Evolutionary conservation across 2,888 invertebrate species (phyloP).

Genomic region (Cyclophora punctaria): DNA sequence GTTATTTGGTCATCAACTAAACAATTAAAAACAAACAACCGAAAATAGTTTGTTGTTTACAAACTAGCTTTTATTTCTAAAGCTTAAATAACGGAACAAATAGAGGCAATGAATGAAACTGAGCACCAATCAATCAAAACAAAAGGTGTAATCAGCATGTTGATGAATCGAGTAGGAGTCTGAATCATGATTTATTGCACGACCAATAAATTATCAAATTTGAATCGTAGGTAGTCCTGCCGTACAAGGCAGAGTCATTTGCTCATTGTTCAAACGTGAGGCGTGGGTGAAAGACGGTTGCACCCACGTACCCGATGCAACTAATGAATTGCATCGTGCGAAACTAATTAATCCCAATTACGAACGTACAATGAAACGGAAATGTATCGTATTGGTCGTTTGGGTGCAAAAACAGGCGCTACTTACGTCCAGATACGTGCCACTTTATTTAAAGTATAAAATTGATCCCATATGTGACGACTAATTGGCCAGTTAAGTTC

Average conservation of each 20-base stretch:
- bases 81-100: not conserved
- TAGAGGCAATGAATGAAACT: constrained; percentile 4
- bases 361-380: constrained; percentile 37
- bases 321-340: constrained; percentile 54
- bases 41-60: too few relatives aligned
- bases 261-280: constrained; percentile 46
- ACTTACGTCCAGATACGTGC: too few relatives aligned
- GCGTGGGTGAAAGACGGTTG: constrained; percentile 58
- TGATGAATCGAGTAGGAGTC: too few relatives aligned
- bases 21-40: too few relatives aligned
- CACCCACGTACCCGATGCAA: constrained; percentile 47
- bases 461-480: too few relatives aligned
- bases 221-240: constrained; percentile 40
- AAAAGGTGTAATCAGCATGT: not conserved
- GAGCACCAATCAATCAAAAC: not conserved
- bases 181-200: constrained; percentile 12
- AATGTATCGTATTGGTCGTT: constrained; percentile 18
- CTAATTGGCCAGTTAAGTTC: too few relatives aligned
- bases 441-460: too few relatives aligned
- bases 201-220: constrained; percentile 34
- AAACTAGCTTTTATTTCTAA: too few relatives aligned
- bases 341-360: constrained; percentile 58
- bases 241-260: constrained; percentile 34
- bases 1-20: too few relatives aligned
- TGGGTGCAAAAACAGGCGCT: too few relatives aligned